Evolutionary conservation across 92 coral and sea anemone species (phyloP), one percentile per base, ranked within the genome.

Genomic region (Micromussa lordhowensis): DNA sequence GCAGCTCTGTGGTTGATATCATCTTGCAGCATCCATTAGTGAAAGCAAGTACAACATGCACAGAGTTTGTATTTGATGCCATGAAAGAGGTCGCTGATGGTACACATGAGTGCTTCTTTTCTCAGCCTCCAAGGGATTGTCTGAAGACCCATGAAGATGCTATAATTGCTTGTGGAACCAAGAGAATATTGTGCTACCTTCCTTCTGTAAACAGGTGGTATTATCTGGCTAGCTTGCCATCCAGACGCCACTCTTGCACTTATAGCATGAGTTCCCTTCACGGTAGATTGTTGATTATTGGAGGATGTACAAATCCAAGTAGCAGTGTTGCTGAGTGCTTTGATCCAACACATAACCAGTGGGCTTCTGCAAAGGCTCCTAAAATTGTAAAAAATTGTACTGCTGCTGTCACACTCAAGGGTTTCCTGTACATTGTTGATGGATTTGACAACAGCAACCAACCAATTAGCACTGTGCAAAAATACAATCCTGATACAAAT

Each of bases 111-210:
- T 81, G 75, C 85, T 68, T 61, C 36, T 24, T 28, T 29, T 24
- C 72, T 12, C 85, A 34, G 57, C 10, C 51, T 16, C 54, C 75
- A 59, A 81, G 85, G 40, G 22, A 81, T 61, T 81, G 85, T 61
- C 74, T 59, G 18, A 68, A 59, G n/a, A 81, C 31, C 14, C 74
- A 81, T 26, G 58, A 59, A 31, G 84, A 61, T 81, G 85, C 32
- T 40, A 61, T 81, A 51, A 75, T 61, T 13, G 75, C 75, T 36
- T 81, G 85, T 7, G 71, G 85, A 1, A 17, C 21, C 32, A 61
- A 44, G 44, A 21, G 19, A 61, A 5, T 12, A 26, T 22, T 59
- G 22, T 81, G 71, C 21, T 81, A 81, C 49, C 12, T 81, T 21
- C 85, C 85, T 10, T 81, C 85, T 21, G n/a, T 32, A 18, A 32